phyloP scores from a whole-genome alignment of 2,888 invertebrate genomes.

The Quadroppia sp. region DNA sequence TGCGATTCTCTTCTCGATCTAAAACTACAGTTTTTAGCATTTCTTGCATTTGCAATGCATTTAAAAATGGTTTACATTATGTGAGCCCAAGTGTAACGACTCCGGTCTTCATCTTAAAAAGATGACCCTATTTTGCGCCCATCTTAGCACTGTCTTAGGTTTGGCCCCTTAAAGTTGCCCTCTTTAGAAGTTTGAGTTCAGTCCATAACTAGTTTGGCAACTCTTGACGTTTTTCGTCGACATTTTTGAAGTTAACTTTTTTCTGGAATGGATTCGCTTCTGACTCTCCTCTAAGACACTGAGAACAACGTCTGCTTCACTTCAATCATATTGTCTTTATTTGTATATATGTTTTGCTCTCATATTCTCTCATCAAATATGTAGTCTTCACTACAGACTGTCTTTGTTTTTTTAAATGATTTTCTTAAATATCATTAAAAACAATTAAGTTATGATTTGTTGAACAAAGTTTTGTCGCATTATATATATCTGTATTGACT shows the following conservation, averaged over 20 bases:
- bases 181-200: conserved; percentile 32
- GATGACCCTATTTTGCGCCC: conserved; percentile 30
- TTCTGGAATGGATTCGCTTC: conserved; percentile 1
- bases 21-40: conserved; percentile 2
- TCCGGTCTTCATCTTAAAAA: conserved; percentile 4
- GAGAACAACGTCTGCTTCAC: not conserved
- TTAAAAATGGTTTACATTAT: not conserved
- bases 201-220: conserved; percentile 12
- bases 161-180: conserved; percentile 35
- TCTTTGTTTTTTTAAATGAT: not conserved
- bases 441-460: conserved; percentile 10
- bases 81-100: conserved; percentile 9
- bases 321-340: not conserved
- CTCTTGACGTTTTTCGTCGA: conserved; percentile 30
- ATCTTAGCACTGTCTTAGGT: conserved; percentile 20
- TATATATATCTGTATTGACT: not conserved
- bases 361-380: conserved; percentile 1
- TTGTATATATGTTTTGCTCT: conserved; percentile 24
- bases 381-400: conserved; percentile 2
- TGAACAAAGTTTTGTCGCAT: not conserved
- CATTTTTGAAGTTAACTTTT: conserved; percentile 15
- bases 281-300: conserved; percentile 3
- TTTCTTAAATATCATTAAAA: not conserved
- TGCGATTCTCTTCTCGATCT: not conserved
- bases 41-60: conserved; percentile 11